These are phyloP conservation scores for Esox niger DNA, from an alignment of 2,113 vertebrate species.

Conservation along the genomic window DNA sequence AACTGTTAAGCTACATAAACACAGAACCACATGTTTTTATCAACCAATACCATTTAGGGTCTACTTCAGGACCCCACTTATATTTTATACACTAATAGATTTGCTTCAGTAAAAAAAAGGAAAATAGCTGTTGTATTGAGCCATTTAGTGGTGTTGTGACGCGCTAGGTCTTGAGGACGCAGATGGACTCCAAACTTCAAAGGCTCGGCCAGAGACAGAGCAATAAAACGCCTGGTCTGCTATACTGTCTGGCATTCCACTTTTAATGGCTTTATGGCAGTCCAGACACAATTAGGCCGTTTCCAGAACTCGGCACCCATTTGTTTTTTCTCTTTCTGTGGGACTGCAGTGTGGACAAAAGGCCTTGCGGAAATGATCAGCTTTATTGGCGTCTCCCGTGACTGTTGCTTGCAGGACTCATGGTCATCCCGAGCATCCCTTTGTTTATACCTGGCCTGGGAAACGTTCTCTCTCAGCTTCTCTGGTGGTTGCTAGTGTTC, in stretches of 20 bases:
- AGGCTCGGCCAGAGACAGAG: constrained; percentile 87
- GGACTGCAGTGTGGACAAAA: constrained; percentile 82
- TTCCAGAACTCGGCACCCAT: constrained; percentile 92
- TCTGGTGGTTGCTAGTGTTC: constrained; percentile 69
- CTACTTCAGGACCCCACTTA: not conserved
- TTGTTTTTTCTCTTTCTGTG: constrained; percentile 89
- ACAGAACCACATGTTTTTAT: not conserved
- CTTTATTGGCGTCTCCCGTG: constrained; percentile 84
- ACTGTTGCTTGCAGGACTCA: constrained; percentile 69
- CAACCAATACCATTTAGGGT: not conserved
- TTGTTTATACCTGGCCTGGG: constrained; percentile 71
- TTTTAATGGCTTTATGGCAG: constrained; percentile 97
- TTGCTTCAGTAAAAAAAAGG: not conserved
- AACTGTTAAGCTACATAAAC: not conserved
- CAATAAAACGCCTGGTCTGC: constrained; percentile 93
- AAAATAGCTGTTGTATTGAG: not conserved
- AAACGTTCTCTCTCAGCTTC: constrained; percentile 66
- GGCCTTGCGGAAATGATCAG: constrained; percentile 89
- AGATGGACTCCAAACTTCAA: constrained; percentile 94
- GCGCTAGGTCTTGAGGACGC: constrained; percentile 74
- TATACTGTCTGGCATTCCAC: constrained; percentile 97
- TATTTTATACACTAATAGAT: not conserved
- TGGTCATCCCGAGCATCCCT: constrained; percentile 71
- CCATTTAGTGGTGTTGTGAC: constrained; percentile 63
- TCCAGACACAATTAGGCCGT: constrained; percentile 95